These are phyloP conservation scores for Ceuthmochares aereus DNA, from an alignment of 2,113 vertebrate genomes.

Conservation along the genomic window DNA sequence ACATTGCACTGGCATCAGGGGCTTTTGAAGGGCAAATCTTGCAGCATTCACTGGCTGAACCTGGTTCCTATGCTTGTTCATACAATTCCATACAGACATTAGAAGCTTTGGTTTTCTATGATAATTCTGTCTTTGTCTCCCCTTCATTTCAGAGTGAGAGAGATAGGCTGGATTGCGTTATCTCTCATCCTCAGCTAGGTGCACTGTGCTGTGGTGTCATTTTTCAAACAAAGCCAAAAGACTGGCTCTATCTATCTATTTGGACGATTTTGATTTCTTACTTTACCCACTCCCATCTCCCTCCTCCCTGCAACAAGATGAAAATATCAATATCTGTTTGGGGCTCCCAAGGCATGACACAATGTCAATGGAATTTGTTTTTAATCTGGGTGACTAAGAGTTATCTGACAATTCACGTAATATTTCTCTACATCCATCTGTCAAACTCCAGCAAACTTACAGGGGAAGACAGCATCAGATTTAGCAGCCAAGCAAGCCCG, in stretches of 20 bases:
- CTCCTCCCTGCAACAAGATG: conserved; percentile 36
- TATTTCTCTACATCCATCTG: conserved; percentile 41
- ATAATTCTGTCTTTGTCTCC: not conserved
- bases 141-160: not conserved
- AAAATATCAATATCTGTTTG: conserved; percentile 61
- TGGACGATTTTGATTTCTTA: conserved; percentile 37
- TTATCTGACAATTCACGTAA: conserved; percentile 58
- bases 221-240: conserved; percentile 42
- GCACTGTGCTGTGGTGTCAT: not conserved
- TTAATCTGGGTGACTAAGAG: conserved; percentile 51
- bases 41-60: not conserved
- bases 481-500: not conserved
- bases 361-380: conserved; percentile 57
- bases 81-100: not conserved
- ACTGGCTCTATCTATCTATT: not conserved
- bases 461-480: not conserved
- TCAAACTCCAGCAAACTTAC: conserved; percentile 9
- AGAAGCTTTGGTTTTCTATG: not conserved
- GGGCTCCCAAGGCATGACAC: conserved; percentile 22
- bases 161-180: not conserved
- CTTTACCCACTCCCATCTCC: conserved; percentile 7
- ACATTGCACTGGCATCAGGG: not conserved
- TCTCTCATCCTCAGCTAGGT: conserved; percentile 8
- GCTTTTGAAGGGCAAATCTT: not conserved
- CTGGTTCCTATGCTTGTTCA: not conserved